Evolutionary conservation across 2,888 invertebrate genomes (phyloP).

Genomic region (Dryobotodes eremita): DNA sequence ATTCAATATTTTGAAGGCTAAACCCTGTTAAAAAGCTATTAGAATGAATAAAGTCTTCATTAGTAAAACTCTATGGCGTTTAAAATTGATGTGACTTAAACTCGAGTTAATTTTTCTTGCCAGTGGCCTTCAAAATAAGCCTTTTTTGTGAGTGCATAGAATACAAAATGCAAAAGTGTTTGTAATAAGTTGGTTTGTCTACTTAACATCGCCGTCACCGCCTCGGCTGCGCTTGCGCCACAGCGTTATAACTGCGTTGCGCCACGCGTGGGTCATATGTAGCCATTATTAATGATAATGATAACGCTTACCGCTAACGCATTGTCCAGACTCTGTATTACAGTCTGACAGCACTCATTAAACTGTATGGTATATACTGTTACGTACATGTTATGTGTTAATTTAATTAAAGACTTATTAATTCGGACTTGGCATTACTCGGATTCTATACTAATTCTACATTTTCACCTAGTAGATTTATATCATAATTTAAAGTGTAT

Average conservation of each 20-base stretch:
- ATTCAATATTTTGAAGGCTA: constrained; percentile 1
- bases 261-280: constrained; percentile 72
- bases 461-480: constrained; percentile 2
- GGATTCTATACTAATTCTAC: neutral
- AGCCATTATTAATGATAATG: constrained; percentile 71
- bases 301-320: constrained; percentile 64
- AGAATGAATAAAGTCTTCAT: constrained; percentile 42
- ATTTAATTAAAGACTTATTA: neutral
- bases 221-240: constrained; percentile 73
- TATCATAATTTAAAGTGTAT: neutral
- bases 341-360: constrained; percentile 46
- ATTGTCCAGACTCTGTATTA: constrained; percentile 38
- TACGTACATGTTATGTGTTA: neutral
- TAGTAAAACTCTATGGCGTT: constrained; percentile 16
- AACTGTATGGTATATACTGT: constrained; percentile 16
- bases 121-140: constrained; percentile 40
- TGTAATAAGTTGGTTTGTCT: constrained; percentile 58
- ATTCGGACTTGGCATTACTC: neutral
- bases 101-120: constrained; percentile 9
- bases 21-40: constrained; percentile 20
- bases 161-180: constrained; percentile 54
- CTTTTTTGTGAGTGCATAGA: constrained; percentile 44
- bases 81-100: constrained; percentile 28
- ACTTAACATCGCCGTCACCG: constrained; percentile 65
- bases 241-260: constrained; percentile 70